phyloP scores from a whole-genome alignment of 2,113 vertebrate genomes.

The Proterorhinus semilunaris region DNA sequence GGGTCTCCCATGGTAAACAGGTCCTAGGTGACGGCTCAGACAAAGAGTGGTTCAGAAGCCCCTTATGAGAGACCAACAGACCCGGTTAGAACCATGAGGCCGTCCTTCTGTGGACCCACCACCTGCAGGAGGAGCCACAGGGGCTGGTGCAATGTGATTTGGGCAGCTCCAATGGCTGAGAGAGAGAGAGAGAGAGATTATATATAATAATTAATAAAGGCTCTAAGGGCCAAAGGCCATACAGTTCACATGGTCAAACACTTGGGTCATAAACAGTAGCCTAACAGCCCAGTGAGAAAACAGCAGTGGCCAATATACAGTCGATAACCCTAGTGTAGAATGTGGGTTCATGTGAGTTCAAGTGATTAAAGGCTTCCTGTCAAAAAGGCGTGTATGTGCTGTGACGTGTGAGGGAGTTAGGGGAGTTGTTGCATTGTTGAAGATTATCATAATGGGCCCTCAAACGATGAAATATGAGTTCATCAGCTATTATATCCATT shows the following conservation, averaged over 20 bases:
- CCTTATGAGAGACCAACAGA: too few species aligned
- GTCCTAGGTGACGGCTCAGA: too few species aligned
- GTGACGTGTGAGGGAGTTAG: not conserved
- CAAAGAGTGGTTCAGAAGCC: too few species aligned
- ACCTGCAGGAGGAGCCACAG: too few species aligned
- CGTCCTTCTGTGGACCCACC: too few species aligned
- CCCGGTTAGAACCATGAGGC: too few species aligned
- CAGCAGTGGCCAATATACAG: not conserved
- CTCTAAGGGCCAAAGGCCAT: not conserved
- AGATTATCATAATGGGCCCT: not conserved
- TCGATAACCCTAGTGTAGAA: not conserved
- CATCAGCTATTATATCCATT: too few species aligned
- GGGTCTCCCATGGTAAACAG: too few species aligned
- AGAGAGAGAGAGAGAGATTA: too few species aligned
- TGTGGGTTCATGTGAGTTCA: not conserved
- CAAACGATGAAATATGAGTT: not conserved
- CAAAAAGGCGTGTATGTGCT: not conserved
- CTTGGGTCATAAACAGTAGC: not conserved
- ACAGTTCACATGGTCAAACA: not conserved
- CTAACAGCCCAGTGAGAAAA: not conserved
- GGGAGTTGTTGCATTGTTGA: not conserved
- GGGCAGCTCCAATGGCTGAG: too few species aligned
- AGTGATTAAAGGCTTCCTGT: not conserved
- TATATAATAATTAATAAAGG: not conserved
- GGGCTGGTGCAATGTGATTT: too few species aligned